These are phyloP conservation scores for Ceramica pisi DNA, from an alignment of 2,888 invertebrate species.

Conservation along the genomic window DNA sequence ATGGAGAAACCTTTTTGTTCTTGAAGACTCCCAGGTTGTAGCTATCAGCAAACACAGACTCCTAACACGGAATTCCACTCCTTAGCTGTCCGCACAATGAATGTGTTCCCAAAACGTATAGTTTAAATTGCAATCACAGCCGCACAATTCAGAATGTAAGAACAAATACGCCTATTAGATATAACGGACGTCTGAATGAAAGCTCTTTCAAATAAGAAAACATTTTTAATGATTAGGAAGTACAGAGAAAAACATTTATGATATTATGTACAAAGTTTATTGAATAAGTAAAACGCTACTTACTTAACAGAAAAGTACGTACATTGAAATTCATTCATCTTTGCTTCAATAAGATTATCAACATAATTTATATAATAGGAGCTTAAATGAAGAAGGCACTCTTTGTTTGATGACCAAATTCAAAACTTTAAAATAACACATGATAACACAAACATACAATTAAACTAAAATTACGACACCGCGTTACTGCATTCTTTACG, in stretches of 20 bases:
- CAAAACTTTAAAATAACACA: conserved; percentile 28
- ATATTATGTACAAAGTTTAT: conserved; percentile 37
- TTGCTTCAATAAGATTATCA: background rate
- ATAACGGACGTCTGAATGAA: background rate
- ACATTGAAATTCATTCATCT: conserved; percentile 9
- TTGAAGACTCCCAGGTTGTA: too few species aligned
- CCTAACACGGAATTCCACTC: too few species aligned
- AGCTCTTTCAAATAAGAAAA: background rate
- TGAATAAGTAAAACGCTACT: conserved; percentile 1
- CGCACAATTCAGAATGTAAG: too few species aligned
- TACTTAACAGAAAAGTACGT: conserved; percentile 9
- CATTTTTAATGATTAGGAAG: background rate
- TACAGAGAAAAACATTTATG: background rate
- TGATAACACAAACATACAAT: conserved; percentile 42
- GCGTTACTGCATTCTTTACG: background rate
- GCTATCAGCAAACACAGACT: too few species aligned
- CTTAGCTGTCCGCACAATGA: too few species aligned
- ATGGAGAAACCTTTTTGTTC: too few species aligned
- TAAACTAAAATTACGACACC: background rate
- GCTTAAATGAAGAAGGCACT: conserved; percentile 4
- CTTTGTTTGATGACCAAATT: background rate
- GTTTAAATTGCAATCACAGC: background rate
- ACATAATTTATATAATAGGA: conserved; percentile 15
- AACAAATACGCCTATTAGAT: background rate
- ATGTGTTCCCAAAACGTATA: too few species aligned